Evolutionary conservation across 1,140 invertebrate species (phyloP).

Genomic region (Stratiolaelaps scimitus): DNA sequence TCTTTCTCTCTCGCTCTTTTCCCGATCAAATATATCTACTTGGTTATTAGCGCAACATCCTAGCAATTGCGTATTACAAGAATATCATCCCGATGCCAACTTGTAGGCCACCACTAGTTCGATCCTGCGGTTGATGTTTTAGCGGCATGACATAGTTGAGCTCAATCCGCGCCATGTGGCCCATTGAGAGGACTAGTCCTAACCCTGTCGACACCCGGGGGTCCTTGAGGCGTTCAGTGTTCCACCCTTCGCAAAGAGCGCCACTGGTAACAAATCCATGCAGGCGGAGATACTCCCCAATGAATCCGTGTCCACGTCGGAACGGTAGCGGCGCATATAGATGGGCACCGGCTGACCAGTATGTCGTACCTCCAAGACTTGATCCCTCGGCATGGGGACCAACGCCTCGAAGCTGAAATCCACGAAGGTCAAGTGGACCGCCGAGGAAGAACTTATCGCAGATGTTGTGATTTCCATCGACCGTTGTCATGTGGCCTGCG

Average conservation of each 20-base stretch:
- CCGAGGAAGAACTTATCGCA: slow-evolving; percentile 73
- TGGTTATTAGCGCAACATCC: too few relatives aligned
- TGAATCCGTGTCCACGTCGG: slow-evolving; percentile 54
- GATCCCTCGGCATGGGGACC: slow-evolving; percentile 60
- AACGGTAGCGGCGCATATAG: slow-evolving; percentile 73
- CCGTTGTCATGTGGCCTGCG: slow-evolving; percentile 33
- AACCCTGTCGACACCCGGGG: slow-evolving; percentile 52
- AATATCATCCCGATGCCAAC: slow-evolving; percentile 58
- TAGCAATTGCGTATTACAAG: slow-evolving; percentile 41
- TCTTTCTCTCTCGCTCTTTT: too few relatives aligned
- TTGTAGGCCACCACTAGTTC: slow-evolving; percentile 50
- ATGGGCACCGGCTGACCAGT: slow-evolving; percentile 66
- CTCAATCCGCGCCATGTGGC: slow-evolving; percentile 63
- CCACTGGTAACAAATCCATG: slow-evolving; percentile 74
- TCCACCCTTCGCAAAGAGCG: slow-evolving; percentile 51
- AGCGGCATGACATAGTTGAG: slow-evolving; percentile 68
- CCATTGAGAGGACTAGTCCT: slow-evolving; percentile 62
- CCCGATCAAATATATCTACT: too few relatives aligned
- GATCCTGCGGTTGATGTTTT: slow-evolving; percentile 44
- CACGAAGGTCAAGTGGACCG: slow-evolving; percentile 65
- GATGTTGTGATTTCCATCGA: slow-evolving; percentile 51
- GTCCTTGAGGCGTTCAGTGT: slow-evolving; percentile 32
- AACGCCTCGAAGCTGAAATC: slow-evolving; percentile 64
- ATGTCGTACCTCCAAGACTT: slow-evolving; percentile 48
- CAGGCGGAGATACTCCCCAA: slow-evolving; percentile 63